Base-by-base conservation (phyloP, 1,140 invertebrate species). In the Heliothis subflexa region DNA sequence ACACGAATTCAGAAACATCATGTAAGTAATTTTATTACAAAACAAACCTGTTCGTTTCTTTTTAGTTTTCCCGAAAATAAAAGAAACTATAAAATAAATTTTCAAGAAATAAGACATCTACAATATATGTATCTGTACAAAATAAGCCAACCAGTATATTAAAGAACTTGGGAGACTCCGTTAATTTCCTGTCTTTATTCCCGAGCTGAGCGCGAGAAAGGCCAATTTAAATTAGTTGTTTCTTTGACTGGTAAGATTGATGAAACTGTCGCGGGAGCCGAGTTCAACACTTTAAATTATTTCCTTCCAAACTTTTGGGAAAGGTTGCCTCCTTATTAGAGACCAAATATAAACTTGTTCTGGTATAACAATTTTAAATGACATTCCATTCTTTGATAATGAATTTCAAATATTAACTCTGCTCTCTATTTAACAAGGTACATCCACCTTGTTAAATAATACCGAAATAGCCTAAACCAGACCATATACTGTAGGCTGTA, bases 181-280 rank as follows among this genome's bases (percentile, higher is more conserved):
- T 78, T 81, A 71, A 81, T 78, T 78, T 81, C 33, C 55, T 75
- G 16, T 52, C 50, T 55, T 49, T 49, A 68, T 75, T 77, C 18
- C 47, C 54, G 21, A 50, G 55, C 57, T 73, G 72, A 40, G 72
- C 45, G 59, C 40, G 81, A 62, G 76, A 61, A 70, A 54, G 81
- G 59, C 74, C 78, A 83, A 68, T 57, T 66, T 83, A 83, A 80
- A 80, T 78, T 80, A 76, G 81, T 83, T 80, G 74, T 82, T 81
- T 83, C 78, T 82, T 80, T 84, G 81, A 77, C 74, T 79, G 28
- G 61, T 50, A 82, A 79, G 86, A 86, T 83, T 85, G 82, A 88
- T 84, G 81, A 78, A 82, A 83, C 80, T 83, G 83, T 85, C 80
- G 82, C 82, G 80, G 80, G 80, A 82, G 59, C 71, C 62, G 71